Evolutionary conservation across 2,888 invertebrate species (phyloP), one percentile per base, ranked within the genome.

Genomic region (Euplagia quadripunctaria): DNA sequence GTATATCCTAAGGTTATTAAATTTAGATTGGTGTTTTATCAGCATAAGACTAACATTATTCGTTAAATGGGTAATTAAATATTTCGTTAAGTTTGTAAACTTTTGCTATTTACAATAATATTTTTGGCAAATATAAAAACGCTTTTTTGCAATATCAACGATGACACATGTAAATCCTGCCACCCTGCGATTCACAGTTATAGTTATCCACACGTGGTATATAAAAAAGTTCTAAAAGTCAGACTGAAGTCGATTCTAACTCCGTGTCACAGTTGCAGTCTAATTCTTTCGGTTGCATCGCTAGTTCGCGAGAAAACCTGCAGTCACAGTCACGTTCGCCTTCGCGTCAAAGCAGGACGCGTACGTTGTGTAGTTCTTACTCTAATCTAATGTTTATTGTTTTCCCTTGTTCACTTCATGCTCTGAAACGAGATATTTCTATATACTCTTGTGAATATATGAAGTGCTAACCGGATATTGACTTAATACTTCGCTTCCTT

Each of bases 321-420:
- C 90, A 93, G 93, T 91, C 87, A 86, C 91, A 93, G 93, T 93
- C 87, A 87, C 90, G 91, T 84, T 89, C 86, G 87, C 87, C 87
- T 88, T 86, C 85, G 86, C 91, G 89, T 87, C 86, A 77, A 78
- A 74, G 87, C 79, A 85, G 88, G 91, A 91, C 93, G 93, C 86
- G 88, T 88, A 86, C 84, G 87, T 82, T 82, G 87, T 82, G 87
- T 87, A 82, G 72, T 87, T 77, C 78, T 78, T 80, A 81, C 66
- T 80, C 76, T 73, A 68, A 64, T 64, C 78, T 80, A 76, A 77
- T 84, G 80, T 82, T 82, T 81, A 85, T 82, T 73, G 77, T 78
- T 78, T 81, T 79, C 78, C 77, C 76, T 80, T 80, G 78, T 83
- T 82, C 74, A 77, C 77, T 85, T 82, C 81, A 82, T 81, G 64